A percentile compares a stretch with the other conserved stretches of the same genome.
phyloP scores from a whole-genome alignment of 2,113 vertebrate genomes.

The Acanthochromis polyacanthus region DNA sequence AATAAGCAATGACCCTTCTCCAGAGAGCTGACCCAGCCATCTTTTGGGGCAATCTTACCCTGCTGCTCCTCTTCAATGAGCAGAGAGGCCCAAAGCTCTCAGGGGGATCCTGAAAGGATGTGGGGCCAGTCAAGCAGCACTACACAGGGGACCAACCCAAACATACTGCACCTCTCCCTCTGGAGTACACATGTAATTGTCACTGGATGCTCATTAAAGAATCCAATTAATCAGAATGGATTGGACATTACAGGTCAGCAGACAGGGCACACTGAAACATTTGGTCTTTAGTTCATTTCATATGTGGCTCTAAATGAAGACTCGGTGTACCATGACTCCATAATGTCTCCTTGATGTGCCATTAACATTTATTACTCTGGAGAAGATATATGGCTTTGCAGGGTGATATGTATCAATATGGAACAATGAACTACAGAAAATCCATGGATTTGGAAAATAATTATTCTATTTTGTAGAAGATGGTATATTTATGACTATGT shows the following conservation, averaged over 20 bases:
- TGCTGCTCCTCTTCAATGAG: conserved; percentile 41
- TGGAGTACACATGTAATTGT: conserved; percentile 88
- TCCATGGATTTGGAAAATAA: no score
- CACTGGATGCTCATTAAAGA: conserved; percentile 91
- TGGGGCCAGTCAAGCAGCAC: conserved; percentile 84
- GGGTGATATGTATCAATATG: neutral
- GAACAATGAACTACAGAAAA: no score
- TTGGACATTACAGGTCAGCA: conserved; percentile 88
- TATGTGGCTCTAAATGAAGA: conserved; percentile 89
- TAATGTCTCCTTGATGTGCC: conserved; percentile 66
- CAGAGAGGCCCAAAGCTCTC: conserved; percentile 47
- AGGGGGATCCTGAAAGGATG: conserved; percentile 70
- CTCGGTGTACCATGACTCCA: conserved; percentile 89
- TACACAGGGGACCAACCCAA: conserved; percentile 79
- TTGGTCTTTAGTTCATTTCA: conserved; percentile 86
- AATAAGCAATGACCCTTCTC: conserved; percentile 38
- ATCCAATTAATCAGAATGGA: conserved; percentile 92
- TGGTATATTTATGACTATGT: no score
- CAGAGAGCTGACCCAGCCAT: conserved; percentile 33
- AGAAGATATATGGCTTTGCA: conserved; percentile 3
- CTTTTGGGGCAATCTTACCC: conserved; percentile 49
- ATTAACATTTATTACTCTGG: conserved; percentile 68
- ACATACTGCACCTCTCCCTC: conserved; percentile 83
- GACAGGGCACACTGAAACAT: conserved; percentile 90
- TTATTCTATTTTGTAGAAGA: no score